A percentile compares a stretch with the other conserved stretches of the same genome.
Evolutionary conservation across 2,888 invertebrate genomes (phyloP).

Genomic region (Digitonthophagus gazella): DNA sequence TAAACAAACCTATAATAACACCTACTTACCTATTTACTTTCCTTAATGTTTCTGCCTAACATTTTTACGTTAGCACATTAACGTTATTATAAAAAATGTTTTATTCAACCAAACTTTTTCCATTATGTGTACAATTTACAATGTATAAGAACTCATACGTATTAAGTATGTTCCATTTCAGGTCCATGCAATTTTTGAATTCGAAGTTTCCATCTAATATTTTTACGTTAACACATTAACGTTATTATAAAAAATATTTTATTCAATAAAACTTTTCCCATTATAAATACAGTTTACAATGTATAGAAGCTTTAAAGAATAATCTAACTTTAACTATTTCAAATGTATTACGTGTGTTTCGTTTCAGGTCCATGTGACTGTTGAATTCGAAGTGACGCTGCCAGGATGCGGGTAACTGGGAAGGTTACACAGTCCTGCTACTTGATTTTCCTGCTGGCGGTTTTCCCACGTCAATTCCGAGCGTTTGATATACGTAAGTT

Average conservation of each 20-base stretch:
- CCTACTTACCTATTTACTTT: no score
- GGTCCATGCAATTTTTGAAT: conserved; percentile 35
- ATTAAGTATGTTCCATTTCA: conserved; percentile 29
- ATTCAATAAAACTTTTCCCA: neutral
- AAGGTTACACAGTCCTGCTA: conserved; percentile 28
- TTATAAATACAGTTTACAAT: neutral
- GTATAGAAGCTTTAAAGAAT: conserved; percentile 17
- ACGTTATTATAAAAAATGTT: no score
- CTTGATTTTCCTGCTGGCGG: conserved; percentile 29
- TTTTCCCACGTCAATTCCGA: conserved; percentile 26
- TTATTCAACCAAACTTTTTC: neutral
- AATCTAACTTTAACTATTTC: conserved; percentile 21
- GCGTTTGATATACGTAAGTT: conserved; percentile 33
- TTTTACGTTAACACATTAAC: no score
- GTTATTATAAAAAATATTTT: no score
- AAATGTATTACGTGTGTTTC: conserved; percentile 13
- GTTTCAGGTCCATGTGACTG: conserved; percentile 38
- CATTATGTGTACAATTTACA: neutral
- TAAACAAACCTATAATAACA: no score
- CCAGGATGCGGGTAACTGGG: conserved; percentile 32
- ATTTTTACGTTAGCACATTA: no score
- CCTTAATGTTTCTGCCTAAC: no score
- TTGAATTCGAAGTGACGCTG: conserved; percentile 26
- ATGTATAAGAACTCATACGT: conserved; percentile 8
- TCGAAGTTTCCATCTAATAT: no score